These are phyloP conservation scores for Cherax destructor DNA, from an alignment of 1,140 invertebrate species.

Conservation along the genomic window DNA sequence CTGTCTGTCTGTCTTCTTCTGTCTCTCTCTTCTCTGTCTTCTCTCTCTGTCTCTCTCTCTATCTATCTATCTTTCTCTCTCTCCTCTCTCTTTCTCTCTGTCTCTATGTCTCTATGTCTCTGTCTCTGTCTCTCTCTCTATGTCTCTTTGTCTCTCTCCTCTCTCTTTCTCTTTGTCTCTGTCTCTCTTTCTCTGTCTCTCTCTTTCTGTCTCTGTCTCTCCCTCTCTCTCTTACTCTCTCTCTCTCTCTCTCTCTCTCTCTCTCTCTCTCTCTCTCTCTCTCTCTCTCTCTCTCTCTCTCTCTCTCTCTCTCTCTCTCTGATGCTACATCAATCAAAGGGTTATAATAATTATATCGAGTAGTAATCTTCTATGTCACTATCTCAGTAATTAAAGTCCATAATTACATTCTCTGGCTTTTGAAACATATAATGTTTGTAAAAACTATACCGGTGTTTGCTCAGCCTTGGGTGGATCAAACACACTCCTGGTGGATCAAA, in stretches of 20 bases:
- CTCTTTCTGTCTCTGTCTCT: slow-evolving; percentile 21
- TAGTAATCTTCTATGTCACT: not conserved
- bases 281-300: slow-evolving; percentile 10
- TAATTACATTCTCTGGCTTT: not conserved
- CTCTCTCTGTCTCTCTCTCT: too few relatives aligned
- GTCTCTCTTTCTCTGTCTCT: slow-evolving; percentile 25
- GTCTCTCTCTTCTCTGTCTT: too few relatives aligned
- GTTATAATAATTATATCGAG: not conserved
- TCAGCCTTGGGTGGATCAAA: too few relatives aligned
- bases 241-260: not conserved
- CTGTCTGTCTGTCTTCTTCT: too few relatives aligned
- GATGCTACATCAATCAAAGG: not conserved
- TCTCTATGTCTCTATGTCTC: too few relatives aligned
- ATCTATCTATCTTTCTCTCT: too few relatives aligned
- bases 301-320: not conserved
- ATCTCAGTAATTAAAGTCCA: not conserved
- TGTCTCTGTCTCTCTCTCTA: too few relatives aligned
- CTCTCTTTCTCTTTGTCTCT: too few relatives aligned
- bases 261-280: not conserved
- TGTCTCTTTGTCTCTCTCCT: too few relatives aligned
- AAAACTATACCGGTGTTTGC: not conserved
- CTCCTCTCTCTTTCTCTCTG: too few relatives aligned
- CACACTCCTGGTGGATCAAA: too few relatives aligned
- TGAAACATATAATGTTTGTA: not conserved
- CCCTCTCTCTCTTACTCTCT: not conserved